Percentiles rank a stretch among this genome's conserved stretches.
phyloP scores from a whole-genome alignment of 2,888 invertebrate species.

The Nipponacmea schrenckii region DNA sequence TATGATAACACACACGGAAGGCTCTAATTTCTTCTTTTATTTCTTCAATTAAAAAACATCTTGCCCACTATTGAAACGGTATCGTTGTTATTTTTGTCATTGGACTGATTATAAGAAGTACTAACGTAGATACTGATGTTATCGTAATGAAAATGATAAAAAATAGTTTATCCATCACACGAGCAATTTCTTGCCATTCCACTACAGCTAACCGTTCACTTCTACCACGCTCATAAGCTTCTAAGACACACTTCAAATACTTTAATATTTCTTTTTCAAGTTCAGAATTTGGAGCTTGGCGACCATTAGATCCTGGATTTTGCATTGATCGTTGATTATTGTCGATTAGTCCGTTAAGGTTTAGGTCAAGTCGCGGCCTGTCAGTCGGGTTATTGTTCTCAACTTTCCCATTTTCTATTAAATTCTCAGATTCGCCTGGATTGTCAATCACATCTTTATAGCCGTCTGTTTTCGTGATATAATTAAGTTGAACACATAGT shows the following conservation, averaged over 20 bases:
- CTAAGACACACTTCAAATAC: constrained; percentile 54
- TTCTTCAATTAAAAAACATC: too few relatives aligned
- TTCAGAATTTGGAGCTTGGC: constrained; percentile 9
- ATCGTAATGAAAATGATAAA: constrained; percentile 71
- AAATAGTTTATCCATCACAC: constrained; percentile 70
- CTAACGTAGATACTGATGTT: constrained; percentile 69
- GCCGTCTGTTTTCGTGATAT: constrained; percentile 24
- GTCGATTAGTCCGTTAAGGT: constrained; percentile 15
- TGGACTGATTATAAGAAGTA: constrained; percentile 70
- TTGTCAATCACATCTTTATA: not conserved
- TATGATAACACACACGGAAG: too few relatives aligned
- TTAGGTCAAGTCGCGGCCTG: constrained; percentile 5
- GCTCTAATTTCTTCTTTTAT: too few relatives aligned
- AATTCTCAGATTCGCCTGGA: constrained; percentile 9
- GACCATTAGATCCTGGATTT: constrained; percentile 5
- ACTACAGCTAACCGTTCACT: constrained; percentile 45
- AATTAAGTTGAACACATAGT: constrained; percentile 43
- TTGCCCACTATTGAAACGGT: constrained; percentile 8
- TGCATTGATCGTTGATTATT: constrained; percentile 11
- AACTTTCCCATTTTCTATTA: not conserved
- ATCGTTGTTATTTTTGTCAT: constrained; percentile 40
- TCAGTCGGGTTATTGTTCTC: constrained; percentile 12
- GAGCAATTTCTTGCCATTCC: constrained; percentile 69
- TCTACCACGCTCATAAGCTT: constrained; percentile 48
- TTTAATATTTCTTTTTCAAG: constrained; percentile 53